Percentiles rank a stretch among this genome's conserved stretches.
phyloP scores from a whole-genome alignment of 1,140 invertebrate species.

The Phocides pigmalion region DNA sequence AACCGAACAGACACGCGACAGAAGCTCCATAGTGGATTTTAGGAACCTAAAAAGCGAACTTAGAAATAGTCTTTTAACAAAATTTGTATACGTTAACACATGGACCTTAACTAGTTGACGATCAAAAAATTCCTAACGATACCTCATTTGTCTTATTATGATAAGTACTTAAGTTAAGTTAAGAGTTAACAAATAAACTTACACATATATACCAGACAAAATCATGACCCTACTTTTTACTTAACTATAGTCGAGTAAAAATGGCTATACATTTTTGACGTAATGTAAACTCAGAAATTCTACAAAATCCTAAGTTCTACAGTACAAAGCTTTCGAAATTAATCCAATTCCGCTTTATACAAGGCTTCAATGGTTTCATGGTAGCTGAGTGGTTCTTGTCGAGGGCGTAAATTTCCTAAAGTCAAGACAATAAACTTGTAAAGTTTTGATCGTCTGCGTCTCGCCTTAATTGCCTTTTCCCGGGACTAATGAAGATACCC shows the following conservation, averaged over 20 bases:
- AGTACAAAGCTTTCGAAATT: slow-evolving; percentile 10
- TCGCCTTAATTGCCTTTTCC: slow-evolving; percentile 42
- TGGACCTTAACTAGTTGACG: no score
- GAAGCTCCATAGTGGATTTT: no score
- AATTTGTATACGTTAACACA: no score
- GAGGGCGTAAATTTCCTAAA: slow-evolving; percentile 9
- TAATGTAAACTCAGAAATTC: slow-evolving; percentile 1
- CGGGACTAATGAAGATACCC: slow-evolving; percentile 38
- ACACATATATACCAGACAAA: no score
- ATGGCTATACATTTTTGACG: neutral
- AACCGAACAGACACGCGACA: no score
- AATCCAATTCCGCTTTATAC: slow-evolving; percentile 24
- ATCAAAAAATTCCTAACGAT: no score
- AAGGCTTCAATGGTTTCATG: slow-evolving; percentile 20
- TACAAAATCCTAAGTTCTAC: neutral
- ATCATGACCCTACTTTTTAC: no score
- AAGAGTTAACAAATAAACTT: no score
- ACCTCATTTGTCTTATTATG: no score
- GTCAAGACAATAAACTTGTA: slow-evolving; percentile 24
- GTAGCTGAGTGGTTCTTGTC: neutral
- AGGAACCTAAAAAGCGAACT: no score
- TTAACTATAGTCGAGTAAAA: neutral
- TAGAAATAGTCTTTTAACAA: no score
- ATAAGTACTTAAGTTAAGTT: no score
- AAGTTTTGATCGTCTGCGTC: slow-evolving; percentile 34